Percentiles rank a stretch among this genome's conserved stretches.
Conservation (phyloP, 2,797 vertebrate species). For the Dermochelys coriacea region DNA sequence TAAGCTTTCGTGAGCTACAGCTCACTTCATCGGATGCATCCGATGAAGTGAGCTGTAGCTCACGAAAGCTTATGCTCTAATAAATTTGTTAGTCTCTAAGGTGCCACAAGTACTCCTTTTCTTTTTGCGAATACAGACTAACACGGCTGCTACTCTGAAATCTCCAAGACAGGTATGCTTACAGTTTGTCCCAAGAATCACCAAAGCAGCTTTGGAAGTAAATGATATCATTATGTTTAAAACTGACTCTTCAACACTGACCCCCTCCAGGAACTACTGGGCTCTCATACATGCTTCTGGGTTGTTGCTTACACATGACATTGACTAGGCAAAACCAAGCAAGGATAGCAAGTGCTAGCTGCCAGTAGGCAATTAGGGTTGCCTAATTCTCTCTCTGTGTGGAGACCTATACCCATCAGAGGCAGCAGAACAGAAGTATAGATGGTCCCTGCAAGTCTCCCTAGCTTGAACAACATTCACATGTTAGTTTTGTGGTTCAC, state of each 20-base stretch:
- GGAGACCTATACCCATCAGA: not conserved
- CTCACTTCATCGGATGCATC: too few relatives aligned
- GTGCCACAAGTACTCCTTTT: too few relatives aligned
- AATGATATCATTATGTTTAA: not conserved
- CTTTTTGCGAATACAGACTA: too few relatives aligned
- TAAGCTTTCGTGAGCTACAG: too few relatives aligned
- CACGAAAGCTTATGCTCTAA: too few relatives aligned
- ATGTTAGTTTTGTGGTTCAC: not conserved
- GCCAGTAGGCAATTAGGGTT: not conserved
- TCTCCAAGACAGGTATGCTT: not conserved
- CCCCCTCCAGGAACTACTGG: not conserved
- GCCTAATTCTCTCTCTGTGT: not conserved
- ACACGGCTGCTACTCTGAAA: too few relatives aligned
- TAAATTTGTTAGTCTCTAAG: too few relatives aligned
- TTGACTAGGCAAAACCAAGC: not conserved
- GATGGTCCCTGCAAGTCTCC: not conserved
- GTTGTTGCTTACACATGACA: not conserved
- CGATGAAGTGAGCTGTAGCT: too few relatives aligned
- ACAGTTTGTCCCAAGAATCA: not conserved
- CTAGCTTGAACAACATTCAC: not conserved
- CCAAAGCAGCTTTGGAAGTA: not conserved
- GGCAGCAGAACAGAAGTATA: not conserved
- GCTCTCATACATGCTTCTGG: slow-evolving; percentile 1
- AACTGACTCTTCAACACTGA: not conserved
- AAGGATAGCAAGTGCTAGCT: not conserved